Percentiles rank a stretch among this genome's conserved stretches.
phyloP scores from a whole-genome alignment of 2,888 invertebrate genomes.

The Diarsia dahlii region DNA sequence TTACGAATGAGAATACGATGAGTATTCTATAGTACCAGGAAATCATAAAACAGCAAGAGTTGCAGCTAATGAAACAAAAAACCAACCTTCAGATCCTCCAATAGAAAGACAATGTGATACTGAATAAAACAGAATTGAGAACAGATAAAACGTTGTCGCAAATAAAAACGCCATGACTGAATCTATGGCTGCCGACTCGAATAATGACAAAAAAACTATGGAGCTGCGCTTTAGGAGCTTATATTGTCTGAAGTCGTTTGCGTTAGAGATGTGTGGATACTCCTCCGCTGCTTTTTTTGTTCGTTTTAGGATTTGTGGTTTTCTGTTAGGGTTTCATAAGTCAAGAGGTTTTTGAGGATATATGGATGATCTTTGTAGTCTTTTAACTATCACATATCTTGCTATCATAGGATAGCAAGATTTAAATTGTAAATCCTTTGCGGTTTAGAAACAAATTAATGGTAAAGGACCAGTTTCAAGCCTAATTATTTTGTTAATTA shows the following conservation, averaged over 20 bases:
- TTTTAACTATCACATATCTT: too few species aligned
- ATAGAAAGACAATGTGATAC: constrained; percentile 60
- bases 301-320: background rate
- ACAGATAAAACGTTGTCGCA: constrained; percentile 62
- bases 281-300: background rate
- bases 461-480: too few species aligned
- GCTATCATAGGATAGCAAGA: too few species aligned
- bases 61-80: too few species aligned
- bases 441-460: too few species aligned
- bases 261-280: constrained; percentile 56
- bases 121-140: constrained; percentile 60
- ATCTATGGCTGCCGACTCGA: constrained; percentile 41
- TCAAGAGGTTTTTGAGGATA: too few species aligned
- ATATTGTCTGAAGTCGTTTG: constrained; percentile 38
- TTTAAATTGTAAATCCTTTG: too few species aligned
- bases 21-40: too few species aligned
- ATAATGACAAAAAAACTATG: constrained; percentile 66
- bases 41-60: too few species aligned
- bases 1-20: too few species aligned
- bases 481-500: too few species aligned
- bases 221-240: constrained; percentile 48
- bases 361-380: too few species aligned
- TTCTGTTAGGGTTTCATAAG: background rate
- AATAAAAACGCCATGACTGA: constrained; percentile 70
- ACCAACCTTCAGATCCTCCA: constrained; percentile 4